phyloP scores from a whole-genome alignment of 2,113 vertebrate genomes.

The Coracopsis vasa region DNA sequence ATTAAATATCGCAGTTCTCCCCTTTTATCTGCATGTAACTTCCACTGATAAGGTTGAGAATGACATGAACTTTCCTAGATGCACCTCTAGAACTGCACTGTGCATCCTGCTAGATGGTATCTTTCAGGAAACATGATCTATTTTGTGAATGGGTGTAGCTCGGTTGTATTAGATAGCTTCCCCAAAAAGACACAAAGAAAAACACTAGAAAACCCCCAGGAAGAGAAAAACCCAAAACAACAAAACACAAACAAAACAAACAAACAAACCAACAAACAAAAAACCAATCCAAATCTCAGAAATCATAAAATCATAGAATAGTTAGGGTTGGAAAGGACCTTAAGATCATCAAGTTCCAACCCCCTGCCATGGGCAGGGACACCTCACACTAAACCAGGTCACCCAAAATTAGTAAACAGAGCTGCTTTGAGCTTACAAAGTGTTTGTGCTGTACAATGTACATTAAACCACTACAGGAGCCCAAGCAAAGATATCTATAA shows the following conservation, averaged over 20 bases:
- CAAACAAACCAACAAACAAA: neutral
- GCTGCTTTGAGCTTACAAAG: neutral
- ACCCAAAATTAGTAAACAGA: neutral
- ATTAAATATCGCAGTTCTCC: neutral
- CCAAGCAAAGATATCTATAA: neutral
- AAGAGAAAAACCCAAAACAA: neutral
- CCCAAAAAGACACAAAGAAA: neutral
- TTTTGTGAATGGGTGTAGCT: neutral
- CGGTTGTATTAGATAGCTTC: neutral
- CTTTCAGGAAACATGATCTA: neutral
- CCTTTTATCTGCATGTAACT: neutral
- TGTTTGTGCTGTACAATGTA: neutral
- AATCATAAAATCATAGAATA: no score
- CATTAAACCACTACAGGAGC: neutral
- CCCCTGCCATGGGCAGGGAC: no score
- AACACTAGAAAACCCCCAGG: neutral
- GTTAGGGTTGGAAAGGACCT: no score
- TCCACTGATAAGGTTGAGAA: neutral
- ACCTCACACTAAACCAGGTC: no score
- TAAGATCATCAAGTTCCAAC: no score
- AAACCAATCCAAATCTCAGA: neutral
- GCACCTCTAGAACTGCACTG: neutral
- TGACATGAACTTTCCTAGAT: neutral
- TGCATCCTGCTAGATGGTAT: neutral
- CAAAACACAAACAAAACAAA: neutral